phyloP scores from a whole-genome alignment of 2,797 vertebrate species.

The Paratrypauchen microcephalus region DNA sequence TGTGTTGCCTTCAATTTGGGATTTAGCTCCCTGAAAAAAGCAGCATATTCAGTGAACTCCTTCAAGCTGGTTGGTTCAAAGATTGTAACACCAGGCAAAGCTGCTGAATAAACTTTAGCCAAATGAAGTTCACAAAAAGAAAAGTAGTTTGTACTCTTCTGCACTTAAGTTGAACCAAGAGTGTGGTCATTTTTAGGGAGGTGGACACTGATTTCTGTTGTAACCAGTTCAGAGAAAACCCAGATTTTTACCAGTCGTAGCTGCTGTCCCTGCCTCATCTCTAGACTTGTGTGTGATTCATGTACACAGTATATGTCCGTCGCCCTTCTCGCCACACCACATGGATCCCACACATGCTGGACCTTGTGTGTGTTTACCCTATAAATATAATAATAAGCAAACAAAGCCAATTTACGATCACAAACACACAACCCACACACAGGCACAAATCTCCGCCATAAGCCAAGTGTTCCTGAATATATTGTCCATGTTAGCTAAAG shows the following conservation, averaged over 20 bases:
- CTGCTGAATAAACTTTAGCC: too few relatives aligned
- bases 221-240: neutral
- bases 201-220: neutral
- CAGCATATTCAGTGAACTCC: neutral
- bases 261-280: neutral
- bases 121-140: too few relatives aligned
- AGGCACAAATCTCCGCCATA: conserved; percentile 8
- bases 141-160: too few relatives aligned
- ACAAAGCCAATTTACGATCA: conserved; percentile 17
- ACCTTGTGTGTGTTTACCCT: conserved; percentile 1
- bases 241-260: neutral
- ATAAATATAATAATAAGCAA: conserved; percentile 12
- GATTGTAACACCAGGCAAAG: neutral
- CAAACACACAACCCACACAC: conserved; percentile 12
- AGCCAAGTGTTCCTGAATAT: conserved; percentile 36
- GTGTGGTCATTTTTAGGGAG: too few relatives aligned
- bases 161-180: too few relatives aligned
- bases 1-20: neutral
- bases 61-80: neutral
- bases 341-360: conserved; percentile 9
- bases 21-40: neutral
- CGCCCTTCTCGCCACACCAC: conserved; percentile 2
- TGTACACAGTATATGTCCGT: neutral
- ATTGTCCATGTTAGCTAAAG: conserved; percentile 42
- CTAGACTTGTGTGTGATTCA: neutral